phyloP scores from a whole-genome alignment of 2,888 invertebrate genomes.

The Dione juno region DNA sequence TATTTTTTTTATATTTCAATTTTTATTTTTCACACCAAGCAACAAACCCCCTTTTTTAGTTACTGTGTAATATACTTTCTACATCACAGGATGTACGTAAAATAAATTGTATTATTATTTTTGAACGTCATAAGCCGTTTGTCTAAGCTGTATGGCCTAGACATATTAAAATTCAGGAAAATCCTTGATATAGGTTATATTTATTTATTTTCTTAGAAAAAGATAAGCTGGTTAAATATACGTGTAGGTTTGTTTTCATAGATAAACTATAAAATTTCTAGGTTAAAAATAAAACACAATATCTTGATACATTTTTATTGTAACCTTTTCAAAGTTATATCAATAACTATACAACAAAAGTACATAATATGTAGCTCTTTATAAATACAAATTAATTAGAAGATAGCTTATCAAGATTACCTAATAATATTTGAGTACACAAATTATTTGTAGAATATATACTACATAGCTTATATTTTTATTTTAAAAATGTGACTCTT shows the following conservation, averaged over 20 bases:
- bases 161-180: slow-evolving; percentile 6
- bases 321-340: slow-evolving; percentile 9
- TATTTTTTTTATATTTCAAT: no score
- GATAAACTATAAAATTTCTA: background rate
- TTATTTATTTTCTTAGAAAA: slow-evolving; percentile 6
- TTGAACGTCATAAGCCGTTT: background rate
- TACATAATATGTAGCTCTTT: background rate
- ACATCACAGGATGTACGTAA: no score
- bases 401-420: background rate
- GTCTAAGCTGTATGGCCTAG: background rate
- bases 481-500: no score
- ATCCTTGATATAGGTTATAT: slow-evolving; percentile 5
- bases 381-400: background rate
- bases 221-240: background rate
- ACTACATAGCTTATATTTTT: no score
- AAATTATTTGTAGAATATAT: no score
- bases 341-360: slow-evolving; percentile 8
- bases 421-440: no score
- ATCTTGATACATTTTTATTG: background rate
- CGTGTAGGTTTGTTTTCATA: background rate
- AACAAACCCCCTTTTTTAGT: no score
- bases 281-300: background rate
- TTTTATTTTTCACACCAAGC: no score
- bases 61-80: no score
- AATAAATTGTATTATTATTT: no score